Percentiles rank a stretch among this genome's conserved stretches.
phyloP scores from a whole-genome alignment of 1,140 invertebrate species.

The Ctenoplectra terminalis region DNA sequence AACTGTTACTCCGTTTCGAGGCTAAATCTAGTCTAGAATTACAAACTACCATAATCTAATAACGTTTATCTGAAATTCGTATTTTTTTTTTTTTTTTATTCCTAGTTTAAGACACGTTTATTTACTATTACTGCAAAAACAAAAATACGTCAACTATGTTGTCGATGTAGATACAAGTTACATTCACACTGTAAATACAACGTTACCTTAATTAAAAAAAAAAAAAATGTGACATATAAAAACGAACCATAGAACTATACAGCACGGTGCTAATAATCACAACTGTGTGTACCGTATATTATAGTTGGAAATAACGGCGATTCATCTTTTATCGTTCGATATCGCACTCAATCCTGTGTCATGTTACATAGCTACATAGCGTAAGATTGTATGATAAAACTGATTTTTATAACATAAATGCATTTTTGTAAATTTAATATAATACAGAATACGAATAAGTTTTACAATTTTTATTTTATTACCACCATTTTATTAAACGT shows the following conservation, averaged over 20 bases:
- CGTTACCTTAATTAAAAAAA: constrained; percentile 19
- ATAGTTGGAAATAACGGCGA: background rate
- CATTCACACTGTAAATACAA: constrained; percentile 31
- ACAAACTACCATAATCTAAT: background rate
- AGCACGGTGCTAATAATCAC: background rate
- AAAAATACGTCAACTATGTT: background rate
- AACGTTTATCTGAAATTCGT: constrained; percentile 28
- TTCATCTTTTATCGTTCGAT: background rate
- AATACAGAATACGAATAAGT: background rate
- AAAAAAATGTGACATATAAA: background rate
- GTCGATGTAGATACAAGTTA: constrained; percentile 2
- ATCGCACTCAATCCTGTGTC: background rate
- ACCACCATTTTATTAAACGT: background rate
- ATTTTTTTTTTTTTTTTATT: constrained; percentile 9
- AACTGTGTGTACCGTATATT: background rate
- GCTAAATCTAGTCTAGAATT: constrained; percentile 51
- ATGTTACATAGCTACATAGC: constrained; percentile 9
- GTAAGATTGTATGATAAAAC: background rate
- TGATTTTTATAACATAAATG: background rate
- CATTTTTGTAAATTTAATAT: constrained; percentile 17
- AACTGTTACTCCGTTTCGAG: constrained; percentile 1
- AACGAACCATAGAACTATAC: background rate
- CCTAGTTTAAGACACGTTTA: constrained; percentile 9
- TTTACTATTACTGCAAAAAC: background rate
- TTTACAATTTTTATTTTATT: background rate